These are phyloP conservation scores for Ascidia mentula DNA, from an alignment of 23 tunicate genomes.

Conservation along the genomic window DNA sequence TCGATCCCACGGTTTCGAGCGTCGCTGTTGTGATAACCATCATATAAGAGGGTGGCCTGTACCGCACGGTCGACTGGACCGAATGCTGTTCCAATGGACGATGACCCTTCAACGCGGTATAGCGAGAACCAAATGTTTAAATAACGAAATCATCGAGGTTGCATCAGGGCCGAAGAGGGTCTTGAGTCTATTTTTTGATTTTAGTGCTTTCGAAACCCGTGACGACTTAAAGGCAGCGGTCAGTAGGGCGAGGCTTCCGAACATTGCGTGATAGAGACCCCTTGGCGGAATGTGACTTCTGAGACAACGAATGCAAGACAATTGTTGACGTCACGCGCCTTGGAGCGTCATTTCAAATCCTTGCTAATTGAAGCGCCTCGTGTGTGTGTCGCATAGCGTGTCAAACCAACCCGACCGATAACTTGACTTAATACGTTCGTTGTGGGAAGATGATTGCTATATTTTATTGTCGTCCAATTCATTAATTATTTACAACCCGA, in stretches of 20 bases:
- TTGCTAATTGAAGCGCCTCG: background rate
- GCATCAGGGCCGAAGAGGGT: no score
- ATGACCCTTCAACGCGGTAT: background rate
- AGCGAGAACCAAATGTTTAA: no score
- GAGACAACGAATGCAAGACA: background rate
- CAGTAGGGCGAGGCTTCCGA: background rate
- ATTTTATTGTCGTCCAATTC: no score
- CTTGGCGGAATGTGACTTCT: background rate
- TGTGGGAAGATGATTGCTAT: no score
- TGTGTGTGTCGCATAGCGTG: background rate
- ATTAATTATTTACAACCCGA: no score
- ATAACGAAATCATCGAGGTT: no score
- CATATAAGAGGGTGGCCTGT: background rate
- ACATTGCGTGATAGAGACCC: background rate
- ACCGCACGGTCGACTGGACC: background rate
- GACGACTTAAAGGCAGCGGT: background rate
- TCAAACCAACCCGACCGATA: no score
- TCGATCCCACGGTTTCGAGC: background rate
- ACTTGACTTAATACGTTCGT: no score
- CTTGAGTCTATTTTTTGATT: background rate
- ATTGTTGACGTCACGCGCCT: conserved; percentile 3
- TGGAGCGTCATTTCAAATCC: background rate
- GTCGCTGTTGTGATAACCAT: background rate
- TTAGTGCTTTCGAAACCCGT: background rate
- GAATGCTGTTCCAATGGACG: background rate